A percentile compares a stretch with the other conserved stretches of the same genome.
phyloP scores from a whole-genome alignment of 2,113 vertebrate genomes.

The Sapajus apella region DNA sequence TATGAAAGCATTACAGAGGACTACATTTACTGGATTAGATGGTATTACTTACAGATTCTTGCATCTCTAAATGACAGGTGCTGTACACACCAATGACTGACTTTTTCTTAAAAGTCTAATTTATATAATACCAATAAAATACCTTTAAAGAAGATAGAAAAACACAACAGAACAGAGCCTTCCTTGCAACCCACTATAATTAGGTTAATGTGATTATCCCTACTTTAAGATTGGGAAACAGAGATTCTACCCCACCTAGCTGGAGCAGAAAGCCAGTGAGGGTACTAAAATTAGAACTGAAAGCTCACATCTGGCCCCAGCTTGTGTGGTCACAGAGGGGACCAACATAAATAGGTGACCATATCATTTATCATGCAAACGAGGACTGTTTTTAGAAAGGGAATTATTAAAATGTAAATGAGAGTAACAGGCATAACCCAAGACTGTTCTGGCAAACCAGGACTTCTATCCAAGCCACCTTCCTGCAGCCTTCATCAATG shows the following conservation, averaged over 20 bases:
- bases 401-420: slow-evolving; percentile 21
- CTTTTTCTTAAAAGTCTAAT: neutral
- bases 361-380: neutral
- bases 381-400: neutral
- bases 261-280: neutral
- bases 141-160: neutral
- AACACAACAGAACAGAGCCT: neutral
- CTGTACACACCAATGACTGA: neutral
- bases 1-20: neutral
- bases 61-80: neutral
- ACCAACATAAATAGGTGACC: neutral
- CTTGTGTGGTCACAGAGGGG: neutral
- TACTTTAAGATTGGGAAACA: neutral
- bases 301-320: neutral
- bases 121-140: slow-evolving; percentile 14
- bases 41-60: slow-evolving; percentile 22
- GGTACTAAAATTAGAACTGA: neutral
- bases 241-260: neutral
- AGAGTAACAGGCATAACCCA: neutral
- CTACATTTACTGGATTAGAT: neutral
- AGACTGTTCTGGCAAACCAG: neutral
- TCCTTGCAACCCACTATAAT: neutral
- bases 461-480: neutral
- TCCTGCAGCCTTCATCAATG: neutral
- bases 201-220: slow-evolving; percentile 33